Base-by-base conservation (phyloP, 2,797 vertebrate genomes). In the Ctenochaetus hawaiiensis region DNA sequence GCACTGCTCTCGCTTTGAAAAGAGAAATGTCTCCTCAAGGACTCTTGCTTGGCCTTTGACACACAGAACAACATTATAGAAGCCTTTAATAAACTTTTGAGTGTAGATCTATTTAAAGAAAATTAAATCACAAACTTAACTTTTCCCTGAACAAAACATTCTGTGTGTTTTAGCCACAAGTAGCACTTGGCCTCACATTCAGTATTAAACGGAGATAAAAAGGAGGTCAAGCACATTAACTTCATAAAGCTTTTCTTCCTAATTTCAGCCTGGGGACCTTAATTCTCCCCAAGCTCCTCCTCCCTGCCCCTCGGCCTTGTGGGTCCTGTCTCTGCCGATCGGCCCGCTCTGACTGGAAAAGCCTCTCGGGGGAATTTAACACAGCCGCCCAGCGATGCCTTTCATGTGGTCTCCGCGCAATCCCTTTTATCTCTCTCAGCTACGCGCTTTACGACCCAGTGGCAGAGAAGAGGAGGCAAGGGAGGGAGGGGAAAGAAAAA, bases 391-490 rank as follows among this genome's bases (percentile, higher is more conserved):
- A 78, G 86, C 70, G 72, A 84, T 81, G 86, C 89, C 93, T 95
- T 95, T 95, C 92, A 95, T 95, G 93, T 94, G 94, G 93, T 93
- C 81, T 80, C 58, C 0, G 76, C 67, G 86, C 91, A 83, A 93
- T 91, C 87, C 90, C 90, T 94, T 94, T 95, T 89, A 94, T 95
- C 93, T 93, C 93, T 93, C 84, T 87, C 88, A 77, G 92, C 89
- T 86, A 89, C 84, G 81, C 71, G 71, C 88, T 92, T 94, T 92
- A 94, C 86, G 81, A 90, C 89, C 86, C 79, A 69, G 87, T 80
- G 72, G 87, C 74, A 83, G 77, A 87, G 83, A 75, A 88, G 85
- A 81, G 78, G 87, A 90, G 81, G 81, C 48, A 47, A 81, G 17
- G 67, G 68, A 60, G 78, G 58, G 68, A 45, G 47, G 23, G 53